Base-by-base conservation (phyloP, 1,140 invertebrate species). In the Nasonia longicornis region DNA sequence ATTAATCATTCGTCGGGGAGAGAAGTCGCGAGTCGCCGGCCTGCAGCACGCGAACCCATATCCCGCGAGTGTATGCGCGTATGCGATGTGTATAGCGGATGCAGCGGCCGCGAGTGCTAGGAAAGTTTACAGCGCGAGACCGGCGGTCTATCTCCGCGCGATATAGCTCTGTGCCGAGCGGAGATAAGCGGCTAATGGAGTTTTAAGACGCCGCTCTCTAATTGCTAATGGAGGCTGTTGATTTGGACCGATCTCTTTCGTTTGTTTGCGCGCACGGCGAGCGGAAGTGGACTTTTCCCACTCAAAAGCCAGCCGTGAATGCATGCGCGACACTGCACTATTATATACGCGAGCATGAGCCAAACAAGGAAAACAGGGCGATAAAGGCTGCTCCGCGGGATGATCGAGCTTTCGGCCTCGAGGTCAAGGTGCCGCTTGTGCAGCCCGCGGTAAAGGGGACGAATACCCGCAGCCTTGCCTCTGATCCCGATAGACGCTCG, bases 171-270 rank as follows among this genome's bases (percentile, higher is more conserved):
- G 77, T 74, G 69, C 52, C 67, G 38, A n/a, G 35, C 16, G 11
- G 31, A 74, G 85, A 87, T 87, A 86, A 86, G 80, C 75, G 70
- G 80, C 77, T 85, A 86, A 86, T 87, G 85, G 86, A 82, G 78
- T 85, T 87, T 86, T 84, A 86, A 85, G 84, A 12, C 74, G 78
- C 20, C 38, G 72, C 52, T 82, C 84, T 82, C 82, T 85, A 86
- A 87, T 87, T 86, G 84, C 85, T 83, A 85, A 83, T 84, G 76
- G 82, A 69, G 26, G 14, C 11, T 20, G 11, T n/a, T 76, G 75
- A 77, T 67, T 77, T 45, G 35, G 22, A 70, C 63, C 26, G 66
- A 77, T 77, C 31, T 22, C n/a, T 66, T 66, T 76, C 7, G 58
- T 42, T 42, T 42, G 38, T 42, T 42, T 35, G 31, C 31, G 31